A percentile compares a stretch with the other conserved stretches of the same genome.
Conservation (phyloP, 2,113 vertebrate genomes). For the Mesitornis unicolor region DNA sequence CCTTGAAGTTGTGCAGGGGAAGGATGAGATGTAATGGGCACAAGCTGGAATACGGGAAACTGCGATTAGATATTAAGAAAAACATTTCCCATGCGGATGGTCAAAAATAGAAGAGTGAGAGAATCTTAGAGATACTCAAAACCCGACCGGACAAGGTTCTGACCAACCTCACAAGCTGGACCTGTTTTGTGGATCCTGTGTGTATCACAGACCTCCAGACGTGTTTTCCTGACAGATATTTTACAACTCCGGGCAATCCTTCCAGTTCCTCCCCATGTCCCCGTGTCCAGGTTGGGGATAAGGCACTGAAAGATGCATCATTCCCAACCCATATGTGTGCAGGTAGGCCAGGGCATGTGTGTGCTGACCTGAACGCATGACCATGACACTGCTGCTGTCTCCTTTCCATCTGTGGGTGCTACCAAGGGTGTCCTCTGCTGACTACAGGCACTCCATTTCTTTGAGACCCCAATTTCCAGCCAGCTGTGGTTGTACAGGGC, state of each 20-base stretch:
- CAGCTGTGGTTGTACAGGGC: neutral
- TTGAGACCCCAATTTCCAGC: neutral
- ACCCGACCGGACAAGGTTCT: neutral
- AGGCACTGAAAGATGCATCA: neutral
- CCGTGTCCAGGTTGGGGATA: neutral
- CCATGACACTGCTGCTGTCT: rapidly evolving
- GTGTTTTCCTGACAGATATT: neutral
- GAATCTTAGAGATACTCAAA: neutral
- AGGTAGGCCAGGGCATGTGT: neutral
- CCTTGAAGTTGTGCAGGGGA: neutral
- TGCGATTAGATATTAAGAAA: neutral
- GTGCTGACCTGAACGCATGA: neutral
- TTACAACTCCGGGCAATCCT: neutral
- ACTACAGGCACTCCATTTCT: neutral
- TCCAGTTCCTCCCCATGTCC: rapidly evolving
- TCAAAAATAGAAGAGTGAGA: neutral
- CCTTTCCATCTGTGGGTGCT: neutral
- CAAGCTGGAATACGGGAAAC: neutral
- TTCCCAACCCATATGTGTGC: rapidly evolving
- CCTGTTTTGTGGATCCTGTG: neutral
- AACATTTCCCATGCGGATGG: neutral
- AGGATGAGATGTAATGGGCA: neutral
- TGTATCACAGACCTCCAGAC: neutral
- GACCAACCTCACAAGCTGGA: neutral
- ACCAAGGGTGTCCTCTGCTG: neutral